Conservation (phyloP, 1,140 invertebrate species). For the Pomacea maculata region DNA sequence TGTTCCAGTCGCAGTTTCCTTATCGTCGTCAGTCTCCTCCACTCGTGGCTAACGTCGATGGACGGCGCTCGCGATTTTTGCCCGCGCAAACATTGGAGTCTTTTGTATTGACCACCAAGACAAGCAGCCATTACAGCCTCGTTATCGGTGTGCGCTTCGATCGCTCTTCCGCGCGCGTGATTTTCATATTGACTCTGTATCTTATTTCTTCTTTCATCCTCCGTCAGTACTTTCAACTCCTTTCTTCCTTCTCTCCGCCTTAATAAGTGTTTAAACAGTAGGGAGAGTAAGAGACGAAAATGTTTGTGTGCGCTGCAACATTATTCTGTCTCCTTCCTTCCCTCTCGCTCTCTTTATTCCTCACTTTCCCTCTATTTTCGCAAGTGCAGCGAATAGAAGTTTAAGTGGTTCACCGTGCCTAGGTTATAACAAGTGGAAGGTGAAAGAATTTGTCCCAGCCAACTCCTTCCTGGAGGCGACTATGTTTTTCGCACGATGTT, state of each 20-base stretch:
- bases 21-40: slow-evolving; percentile 24
- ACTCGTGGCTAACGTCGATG: slow-evolving; percentile 10
- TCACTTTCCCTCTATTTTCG: too few relatives aligned
- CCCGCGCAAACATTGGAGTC: slow-evolving; percentile 14
- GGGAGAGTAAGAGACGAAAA: not conserved
- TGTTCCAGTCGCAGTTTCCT: slow-evolving; percentile 20
- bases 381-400: too few relatives aligned
- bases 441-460: too few relatives aligned
- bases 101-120: slow-evolving; percentile 3
- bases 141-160: not conserved
- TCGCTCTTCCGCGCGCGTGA: not conserved
- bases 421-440: too few relatives aligned
- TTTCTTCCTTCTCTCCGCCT: not conserved
- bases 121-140: not conserved
- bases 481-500: too few relatives aligned
- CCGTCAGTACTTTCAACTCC: not conserved
- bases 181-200: not conserved
- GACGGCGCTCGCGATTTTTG: slow-evolving; percentile 19
- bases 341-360: too few relatives aligned
- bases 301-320: too few relatives aligned
- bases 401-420: too few relatives aligned
- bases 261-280: not conserved
- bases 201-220: not conserved
- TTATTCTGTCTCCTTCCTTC: too few relatives aligned
- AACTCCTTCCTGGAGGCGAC: too few relatives aligned